phyloP scores from a whole-genome alignment of 2,113 vertebrate genomes.

The Hippocampus zosterae region DNA sequence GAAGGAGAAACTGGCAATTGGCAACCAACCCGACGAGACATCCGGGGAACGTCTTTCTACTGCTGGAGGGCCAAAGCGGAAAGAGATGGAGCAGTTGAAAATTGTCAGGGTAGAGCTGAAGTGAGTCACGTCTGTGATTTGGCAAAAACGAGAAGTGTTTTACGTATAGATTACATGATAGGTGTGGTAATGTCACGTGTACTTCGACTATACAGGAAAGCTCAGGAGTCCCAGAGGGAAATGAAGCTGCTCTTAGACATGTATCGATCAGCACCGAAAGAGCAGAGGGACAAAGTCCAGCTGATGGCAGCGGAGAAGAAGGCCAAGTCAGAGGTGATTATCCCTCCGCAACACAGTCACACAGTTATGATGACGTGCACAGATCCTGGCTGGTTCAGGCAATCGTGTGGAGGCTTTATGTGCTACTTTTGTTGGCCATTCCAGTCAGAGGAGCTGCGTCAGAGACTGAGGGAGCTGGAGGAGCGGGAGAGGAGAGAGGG shows the following conservation, averaged over 20 bases:
- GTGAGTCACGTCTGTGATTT: slow-evolving; percentile 63
- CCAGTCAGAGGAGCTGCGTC: slow-evolving; percentile 89
- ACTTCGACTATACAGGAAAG: slow-evolving; percentile 75
- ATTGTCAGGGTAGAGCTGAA: slow-evolving; percentile 84
- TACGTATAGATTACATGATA: too few relatives aligned
- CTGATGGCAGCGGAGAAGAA: slow-evolving; percentile 98
- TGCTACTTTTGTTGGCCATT: slow-evolving; percentile 1
- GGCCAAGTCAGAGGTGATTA: slow-evolving; percentile 86
- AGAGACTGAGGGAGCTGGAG: slow-evolving; percentile 87
- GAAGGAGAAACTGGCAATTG: slow-evolving; percentile 62
- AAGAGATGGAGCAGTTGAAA: slow-evolving; percentile 90
- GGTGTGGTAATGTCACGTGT: not conserved
- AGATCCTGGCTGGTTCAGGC: not conserved
- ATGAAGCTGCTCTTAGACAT: slow-evolving; percentile 96
- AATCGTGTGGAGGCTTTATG: not conserved
- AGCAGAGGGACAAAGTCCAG: slow-evolving; percentile 96
- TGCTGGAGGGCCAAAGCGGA: slow-evolving; percentile 74
- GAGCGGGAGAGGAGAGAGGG: slow-evolving; percentile 93
- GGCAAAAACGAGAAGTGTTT: too few relatives aligned
- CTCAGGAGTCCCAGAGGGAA: slow-evolving; percentile 94
- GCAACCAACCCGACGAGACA: slow-evolving; percentile 66
- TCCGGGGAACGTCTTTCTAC: slow-evolving; percentile 59
- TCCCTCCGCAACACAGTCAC: not conserved
- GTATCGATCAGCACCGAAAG: slow-evolving; percentile 96
- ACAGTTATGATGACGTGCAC: too few relatives aligned